phyloP scores from a whole-genome alignment of 2,888 invertebrate genomes.

The Rhingia rostrata region DNA sequence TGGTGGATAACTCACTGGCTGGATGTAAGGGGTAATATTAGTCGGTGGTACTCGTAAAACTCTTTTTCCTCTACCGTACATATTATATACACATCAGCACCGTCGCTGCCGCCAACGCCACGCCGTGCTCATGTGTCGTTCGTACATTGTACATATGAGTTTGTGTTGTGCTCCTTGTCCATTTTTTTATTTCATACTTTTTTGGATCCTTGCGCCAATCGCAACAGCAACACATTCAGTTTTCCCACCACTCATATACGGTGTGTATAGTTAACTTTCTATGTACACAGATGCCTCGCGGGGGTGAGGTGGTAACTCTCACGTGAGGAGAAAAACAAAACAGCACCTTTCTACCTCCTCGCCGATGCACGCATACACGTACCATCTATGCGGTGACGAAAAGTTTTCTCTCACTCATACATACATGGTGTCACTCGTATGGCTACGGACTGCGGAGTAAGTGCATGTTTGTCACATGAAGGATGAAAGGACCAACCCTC shows the following conservation, averaged over 20 bases:
- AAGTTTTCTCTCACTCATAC: conserved; percentile 68
- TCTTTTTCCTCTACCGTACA: conserved; percentile 65
- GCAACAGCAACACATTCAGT: conserved; percentile 74
- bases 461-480: conserved; percentile 75
- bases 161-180: conserved; percentile 70
- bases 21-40: conserved; percentile 64
- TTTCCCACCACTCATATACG: conserved; percentile 74
- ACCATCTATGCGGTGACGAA: conserved; percentile 17
- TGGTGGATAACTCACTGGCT: conserved; percentile 56
- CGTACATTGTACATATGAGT: conserved; percentile 67
- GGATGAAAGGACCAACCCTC: conserved; percentile 74
- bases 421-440: conserved; percentile 38
- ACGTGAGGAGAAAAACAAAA: conserved; percentile 74
- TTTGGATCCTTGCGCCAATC: conserved; percentile 73
- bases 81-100: conserved; percentile 39
- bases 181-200: conserved; percentile 14
- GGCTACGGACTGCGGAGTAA: conserved; percentile 26
- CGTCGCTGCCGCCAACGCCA: conserved; percentile 47
- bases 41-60: conserved; percentile 48
- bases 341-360: conserved; percentile 70
- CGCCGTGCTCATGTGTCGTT: conserved; percentile 68
- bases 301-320: conserved; percentile 61
- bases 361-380: conserved; percentile 52
- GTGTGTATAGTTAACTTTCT: conserved; percentile 74
- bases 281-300: conserved; percentile 57